phyloP scores from a whole-genome alignment of 2,113 vertebrate species.

The Esox niger region DNA sequence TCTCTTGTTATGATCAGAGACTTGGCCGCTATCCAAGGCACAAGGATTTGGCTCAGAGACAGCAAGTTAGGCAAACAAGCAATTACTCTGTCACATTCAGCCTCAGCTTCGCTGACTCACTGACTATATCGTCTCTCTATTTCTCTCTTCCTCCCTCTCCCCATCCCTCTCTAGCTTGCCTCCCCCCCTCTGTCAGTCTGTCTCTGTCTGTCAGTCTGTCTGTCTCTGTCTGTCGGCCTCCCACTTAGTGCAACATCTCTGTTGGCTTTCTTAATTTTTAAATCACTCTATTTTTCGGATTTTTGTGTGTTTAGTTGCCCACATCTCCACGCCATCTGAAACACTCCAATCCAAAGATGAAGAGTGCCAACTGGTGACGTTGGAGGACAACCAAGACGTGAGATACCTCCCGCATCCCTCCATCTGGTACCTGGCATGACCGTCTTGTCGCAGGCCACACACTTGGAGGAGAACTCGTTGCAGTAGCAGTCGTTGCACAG shows the following conservation, averaged over 20 bases:
- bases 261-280: not conserved
- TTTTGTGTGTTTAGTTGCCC: not conserved
- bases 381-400: not conserved
- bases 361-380: not conserved
- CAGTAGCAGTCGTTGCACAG: constrained; percentile 98
- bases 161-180: constrained; percentile 5
- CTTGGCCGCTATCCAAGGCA: constrained; percentile 43
- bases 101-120: constrained; percentile 10
- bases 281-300: too few relatives aligned
- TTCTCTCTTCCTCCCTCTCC: constrained; percentile 7
- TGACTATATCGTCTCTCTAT: not conserved
- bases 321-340: not conserved
- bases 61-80: constrained; percentile 56
- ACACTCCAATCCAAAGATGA: not conserved
- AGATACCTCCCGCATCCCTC: not conserved
- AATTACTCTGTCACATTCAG: constrained; percentile 58
- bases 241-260: not conserved
- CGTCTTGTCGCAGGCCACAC: constrained; percentile 89
- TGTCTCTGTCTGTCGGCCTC: not conserved
- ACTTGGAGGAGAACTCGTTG: constrained; percentile 96
- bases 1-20: constrained; percentile 57
- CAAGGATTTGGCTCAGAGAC: constrained; percentile 54
- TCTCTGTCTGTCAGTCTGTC: not conserved
- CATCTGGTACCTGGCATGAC: constrained; percentile 89
- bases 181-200: not conserved